Evolutionary conservation across 2,797 vertebrate genomes (phyloP), one percentile per base, ranked within the genome.

Genomic region (Nasua narica): DNA sequence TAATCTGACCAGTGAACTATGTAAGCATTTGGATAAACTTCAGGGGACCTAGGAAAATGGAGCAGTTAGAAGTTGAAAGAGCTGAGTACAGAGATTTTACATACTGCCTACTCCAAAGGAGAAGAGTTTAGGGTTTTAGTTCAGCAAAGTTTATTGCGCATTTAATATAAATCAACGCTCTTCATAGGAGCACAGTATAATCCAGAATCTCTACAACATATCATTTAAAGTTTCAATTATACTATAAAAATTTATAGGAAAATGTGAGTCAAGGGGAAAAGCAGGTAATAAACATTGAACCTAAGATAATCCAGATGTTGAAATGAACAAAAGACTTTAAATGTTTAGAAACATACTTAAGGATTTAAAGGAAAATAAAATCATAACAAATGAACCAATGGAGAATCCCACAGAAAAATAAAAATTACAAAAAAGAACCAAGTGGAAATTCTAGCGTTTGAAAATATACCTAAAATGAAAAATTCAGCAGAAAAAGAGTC

Each of bases 401-500:
- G 54, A 54, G 56, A 70, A 69, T 84, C 35, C 35, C 52, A 84
- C 72, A 93, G 27, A 90, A 65, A 72, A 21, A 93, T 90, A 27
- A 43, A 87, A 74, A 87, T 58, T 90, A 76, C 29, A 48, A 48
- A 93, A 88, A 70, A 86, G 86, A 79, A 78, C 35, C 43, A 92
- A 23, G 13, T 89, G 29, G 56, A 58, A 27, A 58, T 58, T 58
- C 82, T 79, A 50, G 82, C 81, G 35, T 90, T 90, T 87, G 40
- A 58, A 96, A 90, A 50, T 81, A 35, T 67, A 69, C 88, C 29
- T 74, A 56, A 95, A 74, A 46, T 81, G 74, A 81, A 93, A 90
- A 81, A 25, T 46, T 85, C 7, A 83, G 18, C 27, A 29, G 69
- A 27, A 35, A 37, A 79, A 76, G 7, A 84, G 19, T 52, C 43